These are phyloP conservation scores for Pseudochaenichthys georgianus DNA, from an alignment of 2,797 vertebrate genomes.

Conservation along the genomic window DNA sequence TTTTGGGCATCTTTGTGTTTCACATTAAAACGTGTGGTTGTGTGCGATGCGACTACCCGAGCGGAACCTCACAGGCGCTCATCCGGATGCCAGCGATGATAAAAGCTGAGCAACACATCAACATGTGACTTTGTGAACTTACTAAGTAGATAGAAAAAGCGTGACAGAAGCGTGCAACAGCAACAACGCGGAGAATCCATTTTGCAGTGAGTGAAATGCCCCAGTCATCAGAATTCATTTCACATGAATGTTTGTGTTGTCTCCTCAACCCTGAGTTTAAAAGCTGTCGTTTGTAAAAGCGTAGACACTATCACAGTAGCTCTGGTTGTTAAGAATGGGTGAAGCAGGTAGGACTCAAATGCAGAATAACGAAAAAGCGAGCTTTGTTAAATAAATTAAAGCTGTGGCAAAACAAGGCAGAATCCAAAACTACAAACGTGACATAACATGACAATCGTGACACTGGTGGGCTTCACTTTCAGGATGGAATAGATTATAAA, in stretches of 20 bases:
- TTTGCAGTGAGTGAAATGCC: constrained; percentile 41
- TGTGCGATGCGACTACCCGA: constrained; percentile 11
- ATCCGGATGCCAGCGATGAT: constrained; percentile 25
- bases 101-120: constrained; percentile 24
- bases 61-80: constrained; percentile 22
- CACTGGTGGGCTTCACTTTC: constrained; percentile 50
- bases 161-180: constrained; percentile 29
- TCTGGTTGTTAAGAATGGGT: too few relatives aligned
- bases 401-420: too few relatives aligned
- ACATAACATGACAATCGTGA: too few relatives aligned
- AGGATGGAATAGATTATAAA: constrained; percentile 59
- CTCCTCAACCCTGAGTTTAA: constrained; percentile 19
- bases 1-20: constrained; percentile 9
- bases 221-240: constrained; percentile 57
- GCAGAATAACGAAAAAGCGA: too few relatives aligned
- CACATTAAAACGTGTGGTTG: constrained; percentile 14
- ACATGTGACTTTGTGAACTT: constrained; percentile 35
- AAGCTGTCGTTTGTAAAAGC: constrained; percentile 53
- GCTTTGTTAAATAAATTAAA: too few relatives aligned
- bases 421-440: too few relatives aligned
- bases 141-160: constrained; percentile 3
- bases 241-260: constrained; percentile 54
- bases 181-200: constrained; percentile 64
- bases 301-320: neutral
- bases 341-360: too few relatives aligned